Conservation (phyloP, 30 jellyfish, hydroid and myxozoan species). For the Turritopsis dohrnii region DNA sequence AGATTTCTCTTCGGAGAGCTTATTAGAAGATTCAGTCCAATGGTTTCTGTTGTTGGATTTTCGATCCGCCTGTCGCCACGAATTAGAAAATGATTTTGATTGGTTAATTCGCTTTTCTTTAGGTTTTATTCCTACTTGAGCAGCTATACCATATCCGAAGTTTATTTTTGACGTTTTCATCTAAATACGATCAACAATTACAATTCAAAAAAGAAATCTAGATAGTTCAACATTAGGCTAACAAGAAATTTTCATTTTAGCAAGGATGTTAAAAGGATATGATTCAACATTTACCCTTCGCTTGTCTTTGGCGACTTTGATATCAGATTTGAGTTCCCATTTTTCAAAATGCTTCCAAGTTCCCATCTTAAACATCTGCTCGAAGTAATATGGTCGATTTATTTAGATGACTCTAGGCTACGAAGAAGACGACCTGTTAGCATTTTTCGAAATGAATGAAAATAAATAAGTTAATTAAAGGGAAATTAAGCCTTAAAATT, state of each 20-base stretch:
- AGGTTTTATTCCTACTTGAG: conserved; percentile 5
- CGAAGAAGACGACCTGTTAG: too few relatives aligned
- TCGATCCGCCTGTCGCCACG: neutral
- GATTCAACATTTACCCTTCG: neutral
- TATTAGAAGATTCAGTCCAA: neutral
- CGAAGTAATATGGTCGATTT: neutral
- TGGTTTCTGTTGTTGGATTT: neutral
- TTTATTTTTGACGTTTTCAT: neutral
- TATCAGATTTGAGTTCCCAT: neutral
- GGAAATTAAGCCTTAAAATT: too few relatives aligned
- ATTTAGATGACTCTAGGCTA: too few relatives aligned
- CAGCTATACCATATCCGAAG: conserved; percentile 7
- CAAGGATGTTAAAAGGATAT: neutral
- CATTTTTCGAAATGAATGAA: too few relatives aligned
- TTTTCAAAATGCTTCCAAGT: neutral
- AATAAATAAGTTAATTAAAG: too few relatives aligned
- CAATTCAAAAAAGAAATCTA: neutral
- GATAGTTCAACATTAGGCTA: too few relatives aligned
- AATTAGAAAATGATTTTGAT: neutral
- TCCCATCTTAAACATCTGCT: neutral
- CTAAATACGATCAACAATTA: neutral
- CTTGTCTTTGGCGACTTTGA: neutral
- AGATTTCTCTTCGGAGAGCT: neutral
- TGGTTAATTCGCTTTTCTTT: neutral
- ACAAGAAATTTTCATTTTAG: too few relatives aligned